Base-by-base conservation (phyloP, 2,888 invertebrate genomes). In the Tiliacea aurago region DNA sequence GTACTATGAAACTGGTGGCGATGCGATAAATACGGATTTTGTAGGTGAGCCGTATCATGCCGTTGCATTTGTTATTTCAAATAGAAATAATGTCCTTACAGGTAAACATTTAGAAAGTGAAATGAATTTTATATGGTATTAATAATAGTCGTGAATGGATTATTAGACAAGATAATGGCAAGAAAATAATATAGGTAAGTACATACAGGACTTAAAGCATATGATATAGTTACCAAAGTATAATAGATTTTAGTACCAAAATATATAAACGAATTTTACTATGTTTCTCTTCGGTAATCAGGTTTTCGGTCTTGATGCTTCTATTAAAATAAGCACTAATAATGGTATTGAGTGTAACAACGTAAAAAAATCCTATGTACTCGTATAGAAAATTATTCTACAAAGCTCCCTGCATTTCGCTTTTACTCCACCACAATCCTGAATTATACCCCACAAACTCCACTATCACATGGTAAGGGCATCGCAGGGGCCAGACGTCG, bases 401-500 rank as follows among this genome's bases (percentile, higher is more conserved):
- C 13, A 67, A 80, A 74, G 49, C 62, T 51, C 41, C 62, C 56
- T 66, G 62, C 51, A 65, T 63, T 73, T 65, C 41, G 56, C 15
- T n/a, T 74, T 73, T 18, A 45, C 43, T 51, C 23, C 23, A 51
- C 61, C 47, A 55, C 55, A 63, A 75, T 71, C 59, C 82, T 63
- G 45, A 74, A 81, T 71, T 64, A 73, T 81, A 73, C 59, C 74
- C 86, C 82, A 86, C 76, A 68, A 71, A 76, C 71, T 70, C 77
- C 86, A 86, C 76, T 87, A 90, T 87, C 86, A 86, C 90, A 85
- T 93, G 84, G 93, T 93, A 92, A 88, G 90, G 91, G 93, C 81
- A 85, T 92, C 82, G 85, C 88, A 86, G 89, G 93, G 92, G 91
- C 93, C 93, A 95, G 95, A 95, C 95, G 78, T 90, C 92, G 95